phyloP scores from a whole-genome alignment of 2,113 vertebrate species.

The Ctenomys sociabilis region DNA sequence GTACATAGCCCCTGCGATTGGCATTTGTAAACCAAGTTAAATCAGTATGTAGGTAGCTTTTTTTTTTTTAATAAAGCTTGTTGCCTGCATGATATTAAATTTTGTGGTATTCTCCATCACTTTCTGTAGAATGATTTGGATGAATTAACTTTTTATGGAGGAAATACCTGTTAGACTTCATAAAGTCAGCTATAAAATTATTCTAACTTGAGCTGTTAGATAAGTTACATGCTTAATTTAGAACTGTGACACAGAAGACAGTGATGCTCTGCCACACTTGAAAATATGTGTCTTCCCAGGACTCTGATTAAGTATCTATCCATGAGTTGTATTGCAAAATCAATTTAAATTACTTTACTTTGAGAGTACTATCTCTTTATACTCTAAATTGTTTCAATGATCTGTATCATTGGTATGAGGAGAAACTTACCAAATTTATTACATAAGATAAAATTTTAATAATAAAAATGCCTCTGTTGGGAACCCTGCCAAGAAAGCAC shows the following conservation, averaged over 20 bases:
- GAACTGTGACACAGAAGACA: not conserved
- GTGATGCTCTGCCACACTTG: not conserved
- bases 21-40: not conserved
- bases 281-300: not conserved
- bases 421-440: not conserved
- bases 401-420: not conserved
- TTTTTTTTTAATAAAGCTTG: not conserved
- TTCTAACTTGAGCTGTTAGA: not conserved
- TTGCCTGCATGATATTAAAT: not conserved
- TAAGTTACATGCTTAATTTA: not conserved
- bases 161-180: not conserved
- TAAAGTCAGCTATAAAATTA: slow-evolving; percentile 10
- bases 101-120: not conserved
- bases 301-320: not conserved
- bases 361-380: not conserved
- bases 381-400: not conserved
- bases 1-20: not conserved
- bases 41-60: not conserved
- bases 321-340: not conserved
- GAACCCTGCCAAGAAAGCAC: not conserved
- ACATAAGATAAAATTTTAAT: slow-evolving; percentile 24
- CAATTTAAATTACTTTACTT: slow-evolving; percentile 17
- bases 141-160: not conserved
- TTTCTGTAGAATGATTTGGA: not conserved
- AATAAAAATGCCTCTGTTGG: not conserved